phyloP scores from a whole-genome alignment of 2,888 invertebrate species.

The Gortyna flavago region DNA sequence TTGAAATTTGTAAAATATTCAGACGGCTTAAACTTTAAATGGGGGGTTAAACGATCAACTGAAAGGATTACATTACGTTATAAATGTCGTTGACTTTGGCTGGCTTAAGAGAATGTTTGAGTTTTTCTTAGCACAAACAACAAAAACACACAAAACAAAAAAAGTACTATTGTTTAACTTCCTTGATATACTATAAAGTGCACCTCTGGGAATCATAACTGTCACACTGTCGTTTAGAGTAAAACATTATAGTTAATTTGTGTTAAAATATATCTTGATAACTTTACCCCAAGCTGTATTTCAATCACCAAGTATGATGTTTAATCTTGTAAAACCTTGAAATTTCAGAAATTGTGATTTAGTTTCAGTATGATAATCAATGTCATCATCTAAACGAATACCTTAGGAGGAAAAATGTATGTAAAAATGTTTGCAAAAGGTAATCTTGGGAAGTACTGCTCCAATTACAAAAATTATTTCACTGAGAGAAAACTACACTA shows the following conservation, averaged over 20 bases:
- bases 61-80: conserved; percentile 83
- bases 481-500: background rate
- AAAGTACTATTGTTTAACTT: background rate
- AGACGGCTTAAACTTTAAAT: conserved; percentile 86
- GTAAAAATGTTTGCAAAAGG: background rate
- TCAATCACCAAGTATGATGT: background rate
- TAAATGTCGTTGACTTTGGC: conserved; percentile 54
- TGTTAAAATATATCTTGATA: background rate
- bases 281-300: background rate
- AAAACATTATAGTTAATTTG: background rate
- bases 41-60: conserved; percentile 87
- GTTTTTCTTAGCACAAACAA: conserved; percentile 15
- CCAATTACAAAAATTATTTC: background rate
- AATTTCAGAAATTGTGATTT: background rate
- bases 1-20: conserved; percentile 90
- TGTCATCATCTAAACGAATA: background rate
- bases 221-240: background rate
- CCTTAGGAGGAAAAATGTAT: background rate
- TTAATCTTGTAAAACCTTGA: background rate
- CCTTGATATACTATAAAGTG: background rate
- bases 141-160: background rate
- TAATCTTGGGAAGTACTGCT: background rate
- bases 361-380: background rate
- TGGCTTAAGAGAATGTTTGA: conserved; percentile 32
- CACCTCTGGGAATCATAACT: background rate